Conservation (phyloP, 2,797 vertebrate genomes). For the Melanotaenia boesemani region DNA sequence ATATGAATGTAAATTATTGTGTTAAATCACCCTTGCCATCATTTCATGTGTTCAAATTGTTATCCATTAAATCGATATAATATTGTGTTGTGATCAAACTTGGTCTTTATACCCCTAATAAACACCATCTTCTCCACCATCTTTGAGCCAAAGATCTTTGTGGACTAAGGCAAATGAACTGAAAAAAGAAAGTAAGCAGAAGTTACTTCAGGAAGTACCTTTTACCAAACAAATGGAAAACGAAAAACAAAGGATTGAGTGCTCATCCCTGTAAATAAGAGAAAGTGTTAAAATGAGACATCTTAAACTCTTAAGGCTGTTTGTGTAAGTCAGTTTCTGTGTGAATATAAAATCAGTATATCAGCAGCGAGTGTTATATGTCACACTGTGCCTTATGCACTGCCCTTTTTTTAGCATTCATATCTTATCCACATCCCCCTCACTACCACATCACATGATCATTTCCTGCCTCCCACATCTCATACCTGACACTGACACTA, state of each 20-base stretch:
- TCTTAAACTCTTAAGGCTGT: neutral
- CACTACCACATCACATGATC: constrained; percentile 31
- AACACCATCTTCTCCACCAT: too few species aligned
- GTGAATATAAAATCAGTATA: constrained; percentile 27
- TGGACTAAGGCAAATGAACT: neutral
- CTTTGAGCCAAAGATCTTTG: too few species aligned
- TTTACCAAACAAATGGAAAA: too few species aligned
- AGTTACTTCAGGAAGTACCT: neutral
- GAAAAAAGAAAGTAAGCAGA: neutral
- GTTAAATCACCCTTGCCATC: too few species aligned
- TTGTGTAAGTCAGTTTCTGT: constrained; percentile 35
- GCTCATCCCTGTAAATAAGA: too few species aligned
- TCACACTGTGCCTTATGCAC: neutral
- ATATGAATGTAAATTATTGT: too few species aligned
- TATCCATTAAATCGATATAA: too few species aligned
- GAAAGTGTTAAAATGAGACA: neutral
- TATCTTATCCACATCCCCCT: constrained; percentile 7
- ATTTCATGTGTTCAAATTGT: too few species aligned
- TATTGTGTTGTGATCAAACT: too few species aligned
- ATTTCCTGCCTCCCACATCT: constrained; percentile 51
- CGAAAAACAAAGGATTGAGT: too few species aligned
- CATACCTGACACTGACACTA: constrained; percentile 55
- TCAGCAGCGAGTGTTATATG: constrained; percentile 19
- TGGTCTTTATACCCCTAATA: too few species aligned
- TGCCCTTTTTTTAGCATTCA: constrained; percentile 33